phyloP scores from a whole-genome alignment of 2,888 invertebrate genomes.

The Actias luna region DNA sequence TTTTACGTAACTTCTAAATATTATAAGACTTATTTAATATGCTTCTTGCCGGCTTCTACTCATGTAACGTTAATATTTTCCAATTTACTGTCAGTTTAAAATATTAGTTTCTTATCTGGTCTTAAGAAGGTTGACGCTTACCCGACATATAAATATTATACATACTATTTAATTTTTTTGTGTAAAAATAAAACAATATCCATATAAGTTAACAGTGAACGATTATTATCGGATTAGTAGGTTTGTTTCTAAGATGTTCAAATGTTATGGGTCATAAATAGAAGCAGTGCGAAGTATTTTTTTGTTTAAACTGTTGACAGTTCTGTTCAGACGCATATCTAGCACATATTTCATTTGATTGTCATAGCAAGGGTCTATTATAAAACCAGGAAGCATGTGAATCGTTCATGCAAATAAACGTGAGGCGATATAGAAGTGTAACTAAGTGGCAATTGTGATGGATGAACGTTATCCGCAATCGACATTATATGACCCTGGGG shows the following conservation, averaged over 20 bases:
- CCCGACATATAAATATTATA: too few relatives aligned
- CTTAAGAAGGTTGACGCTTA: too few relatives aligned
- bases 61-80: too few relatives aligned
- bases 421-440: constrained; percentile 8
- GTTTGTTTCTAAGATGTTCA: too few relatives aligned
- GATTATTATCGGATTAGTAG: too few relatives aligned
- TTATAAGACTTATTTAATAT: not conserved
- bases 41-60: not conserved
- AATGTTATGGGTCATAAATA: not conserved
- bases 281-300: not conserved
- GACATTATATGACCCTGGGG: constrained; percentile 8
- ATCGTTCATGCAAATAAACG: constrained; percentile 11
- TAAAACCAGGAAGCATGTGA: constrained; percentile 9
- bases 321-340: not conserved
- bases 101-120: too few relatives aligned
- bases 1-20: not conserved
- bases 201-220: too few relatives aligned
- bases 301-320: not conserved
- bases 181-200: too few relatives aligned
- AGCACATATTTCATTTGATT: not conserved
- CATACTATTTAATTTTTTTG: too few relatives aligned
- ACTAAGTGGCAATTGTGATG: constrained; percentile 15
- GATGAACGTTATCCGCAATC: constrained; percentile 12
- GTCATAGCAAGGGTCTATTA: not conserved
- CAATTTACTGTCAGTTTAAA: too few relatives aligned